Evolutionary conservation across 1,140 invertebrate genomes (phyloP).

Genomic region (Matsumurasca onukii): DNA sequence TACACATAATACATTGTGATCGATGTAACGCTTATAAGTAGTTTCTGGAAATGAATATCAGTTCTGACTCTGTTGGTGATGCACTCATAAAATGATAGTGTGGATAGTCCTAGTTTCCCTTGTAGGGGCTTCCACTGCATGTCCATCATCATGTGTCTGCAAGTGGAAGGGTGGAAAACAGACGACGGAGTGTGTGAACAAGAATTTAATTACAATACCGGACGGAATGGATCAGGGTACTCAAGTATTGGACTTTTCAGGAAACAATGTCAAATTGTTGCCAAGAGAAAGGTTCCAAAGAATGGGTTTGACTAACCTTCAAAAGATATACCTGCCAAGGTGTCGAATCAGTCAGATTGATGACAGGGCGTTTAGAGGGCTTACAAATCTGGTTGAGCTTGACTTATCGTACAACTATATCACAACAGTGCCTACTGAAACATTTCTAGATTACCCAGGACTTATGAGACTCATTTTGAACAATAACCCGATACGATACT

Average conservation of each 20-base stretch:
- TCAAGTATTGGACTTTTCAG: constrained; percentile 83
- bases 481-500: constrained; percentile 73
- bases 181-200: constrained; percentile 80
- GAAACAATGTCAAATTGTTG: constrained; percentile 75
- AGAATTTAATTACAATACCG: constrained; percentile 72
- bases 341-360: constrained; percentile 77
- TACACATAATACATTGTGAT: not conserved
- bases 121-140: constrained; percentile 48
- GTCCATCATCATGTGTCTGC: constrained; percentile 76
- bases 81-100: constrained; percentile 3
- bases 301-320: constrained; percentile 79
- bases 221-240: constrained; percentile 82
- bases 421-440: constrained; percentile 69
- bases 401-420: constrained; percentile 83
- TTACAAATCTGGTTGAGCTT: constrained; percentile 85
- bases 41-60: not conserved
- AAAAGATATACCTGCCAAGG: constrained; percentile 77
- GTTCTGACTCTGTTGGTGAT: no score
- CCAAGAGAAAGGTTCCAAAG: constrained; percentile 73
- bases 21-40: not conserved
- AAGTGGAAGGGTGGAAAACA: constrained; percentile 92
- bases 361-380: constrained; percentile 73
- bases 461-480: constrained; percentile 79
- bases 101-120: constrained; percentile 4
- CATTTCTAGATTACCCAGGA: constrained; percentile 72